These are phyloP conservation scores for Lamprologus callipterus DNA, from an alignment of 2,113 vertebrate genomes.

Conservation along the genomic window DNA sequence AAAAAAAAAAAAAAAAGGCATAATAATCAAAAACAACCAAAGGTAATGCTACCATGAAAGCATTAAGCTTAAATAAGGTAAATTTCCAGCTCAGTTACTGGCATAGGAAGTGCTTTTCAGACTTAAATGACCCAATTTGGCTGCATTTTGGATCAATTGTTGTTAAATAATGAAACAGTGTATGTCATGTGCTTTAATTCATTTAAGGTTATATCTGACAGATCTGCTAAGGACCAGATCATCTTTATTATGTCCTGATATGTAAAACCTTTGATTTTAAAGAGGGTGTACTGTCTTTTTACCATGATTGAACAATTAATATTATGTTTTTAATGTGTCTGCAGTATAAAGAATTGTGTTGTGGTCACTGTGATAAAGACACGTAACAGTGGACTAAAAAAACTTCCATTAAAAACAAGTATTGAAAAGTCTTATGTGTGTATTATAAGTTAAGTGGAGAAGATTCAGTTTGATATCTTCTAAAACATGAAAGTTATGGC, in stretches of 20 bases:
- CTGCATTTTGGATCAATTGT: neutral
- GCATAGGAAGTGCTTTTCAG: neutral
- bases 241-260: neutral
- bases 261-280: neutral
- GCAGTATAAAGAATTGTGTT: neutral
- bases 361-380: neutral
- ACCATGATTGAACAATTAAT: neutral
- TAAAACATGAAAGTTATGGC: neutral
- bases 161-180: neutral
- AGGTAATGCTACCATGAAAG: neutral
- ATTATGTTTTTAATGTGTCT: neutral
- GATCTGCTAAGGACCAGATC: neutral
- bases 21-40: neutral
- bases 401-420: neutral
- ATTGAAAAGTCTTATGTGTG: neutral
- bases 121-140: neutral
- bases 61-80: neutral
- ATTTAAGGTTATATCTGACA: neutral
- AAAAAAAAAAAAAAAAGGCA: neutral
- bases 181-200: neutral
- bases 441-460: neutral
- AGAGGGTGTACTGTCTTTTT: neutral
- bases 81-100: neutral
- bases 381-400: neutral
- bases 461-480: neutral